Evolutionary conservation across 2,888 invertebrate genomes (phyloP), one percentile per base, ranked within the genome.

Genomic region (Liposcelis brunnea): DNA sequence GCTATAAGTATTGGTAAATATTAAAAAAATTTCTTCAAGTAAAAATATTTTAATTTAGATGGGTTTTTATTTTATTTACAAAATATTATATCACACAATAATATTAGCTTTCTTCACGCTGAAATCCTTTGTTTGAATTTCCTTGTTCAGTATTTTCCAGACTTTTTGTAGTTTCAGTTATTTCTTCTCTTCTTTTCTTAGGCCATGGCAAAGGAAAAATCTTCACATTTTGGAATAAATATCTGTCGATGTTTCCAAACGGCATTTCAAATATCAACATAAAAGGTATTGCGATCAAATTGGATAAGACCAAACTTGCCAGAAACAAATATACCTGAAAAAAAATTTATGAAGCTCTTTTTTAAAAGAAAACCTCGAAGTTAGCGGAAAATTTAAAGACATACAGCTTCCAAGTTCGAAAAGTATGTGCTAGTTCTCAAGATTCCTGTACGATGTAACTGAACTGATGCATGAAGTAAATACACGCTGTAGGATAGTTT

Each of bases 211-310:
- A 11, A 19, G 40, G 40, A 6, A 40, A 11, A 7, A 40, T 19
- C 11, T 40, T 40, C n/a, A 19, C 19, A 19, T 19, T 40, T 40
- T 21, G 15, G 6, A 40, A 21, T n/a, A 18, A 40, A 40, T 40
- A 21, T 19, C 40, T 14, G 40, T 40, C 40, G 40, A 40, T 18
- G 15, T 12, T 40, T 18, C 15, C 15, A 18, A 40, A 40, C 3
- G 40, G 40, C 15, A 21, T 21, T 40, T 40, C 40, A 14, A 40
- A 12, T 6, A 40, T 6, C 21, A 40, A 11, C 12, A 10, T 12
- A 6, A 40, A 21, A n/a, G 21, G 40, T n/a, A 40, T 19, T 18
- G 40, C 3, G 4, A 40, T 6, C 6, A 19, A 14, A 19, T 40
- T 16, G 16, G 40, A 6, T 14, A 40, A 16, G 6, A 19, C 40